A percentile compares a stretch with the other conserved stretches of the same genome.
Conservation (phyloP, 2,797 vertebrate genomes). For the Gymnodraco acuticeps region DNA sequence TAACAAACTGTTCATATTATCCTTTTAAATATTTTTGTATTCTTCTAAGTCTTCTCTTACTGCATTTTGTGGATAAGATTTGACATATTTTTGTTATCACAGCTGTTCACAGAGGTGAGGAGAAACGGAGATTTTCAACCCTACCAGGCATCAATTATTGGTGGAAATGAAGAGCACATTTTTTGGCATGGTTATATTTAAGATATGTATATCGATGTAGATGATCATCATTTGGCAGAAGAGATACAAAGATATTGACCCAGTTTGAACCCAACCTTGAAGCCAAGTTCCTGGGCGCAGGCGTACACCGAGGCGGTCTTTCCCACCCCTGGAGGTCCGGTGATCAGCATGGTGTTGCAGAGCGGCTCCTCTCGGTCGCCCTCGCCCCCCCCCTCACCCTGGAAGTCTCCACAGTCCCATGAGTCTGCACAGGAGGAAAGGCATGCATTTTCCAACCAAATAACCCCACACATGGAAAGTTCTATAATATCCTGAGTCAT, state of each 20-base stretch:
- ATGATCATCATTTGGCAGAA: neutral
- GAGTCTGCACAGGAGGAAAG: constrained; percentile 77
- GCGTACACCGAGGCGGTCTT: constrained; percentile 95
- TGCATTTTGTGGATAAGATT: no score
- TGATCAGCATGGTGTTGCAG: constrained; percentile 90
- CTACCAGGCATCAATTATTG: no score
- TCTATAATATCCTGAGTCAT: neutral
- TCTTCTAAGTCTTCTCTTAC: no score
- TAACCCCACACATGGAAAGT: neutral
- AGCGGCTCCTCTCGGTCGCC: constrained; percentile 75
- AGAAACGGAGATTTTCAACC: no score
- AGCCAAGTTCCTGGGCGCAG: constrained; percentile 94
- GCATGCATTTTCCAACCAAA: constrained; percentile 1
- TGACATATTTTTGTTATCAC: no score
- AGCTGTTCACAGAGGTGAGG: no score
- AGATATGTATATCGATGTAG: neutral
- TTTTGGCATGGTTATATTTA: no score
- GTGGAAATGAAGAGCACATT: no score
- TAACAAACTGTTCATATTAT: no score
- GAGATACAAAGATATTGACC: neutral
- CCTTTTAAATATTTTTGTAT: no score
- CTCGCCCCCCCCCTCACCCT: constrained; percentile 79
- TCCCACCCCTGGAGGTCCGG: constrained; percentile 91
- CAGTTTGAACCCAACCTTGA: constrained; percentile 86
- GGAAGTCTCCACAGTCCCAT: constrained; percentile 88